Evolutionary conservation across 2,113 vertebrate genomes (phyloP), one percentile per base, ranked within the genome.

Genomic region (Laterallus jamaicensis): DNA sequence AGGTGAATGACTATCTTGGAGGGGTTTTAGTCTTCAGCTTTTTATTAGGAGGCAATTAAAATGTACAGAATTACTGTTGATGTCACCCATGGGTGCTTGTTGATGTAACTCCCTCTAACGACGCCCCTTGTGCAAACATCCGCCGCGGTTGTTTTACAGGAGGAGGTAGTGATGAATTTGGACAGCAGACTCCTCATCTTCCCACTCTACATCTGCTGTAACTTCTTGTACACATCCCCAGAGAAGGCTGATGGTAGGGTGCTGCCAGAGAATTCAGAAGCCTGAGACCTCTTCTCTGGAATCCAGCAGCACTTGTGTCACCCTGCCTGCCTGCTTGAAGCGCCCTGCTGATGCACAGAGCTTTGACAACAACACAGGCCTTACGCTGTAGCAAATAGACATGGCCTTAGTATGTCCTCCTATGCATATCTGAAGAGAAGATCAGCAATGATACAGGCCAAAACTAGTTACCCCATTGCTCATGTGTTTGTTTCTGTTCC

Each of bases 121-220:
- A 10, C 47, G 10, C n/a, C 8, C 0, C 63, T 66, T 17, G 2
- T 10, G 3, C 82, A 3, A 19, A 15, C 3, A 3, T 12, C 6
- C 22, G 2, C 6, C 39, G n/a, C 62, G 67, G 86, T 93, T 93
- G 58, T 90, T 84, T 80, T 88, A 5, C 90, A 99, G 99, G 99
- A 99, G 95, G 99, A 99, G 86, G 98, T 99, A 8, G 99, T 99
- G 79, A 99, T 99, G 99, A 99, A 99, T 89, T 96, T 99, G 98
- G 99, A 99, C 98, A 99, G 99, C 83, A 98, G 99, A 3, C 98
- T 99, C 91, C 97, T 99, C 69, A 97, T 98, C 40, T 99, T 99
- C 97, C 99, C 99, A 1, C 98, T 99, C 18, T 99, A 99, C 17
- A 98, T 99, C 96, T 99, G 99, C 98, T 99, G 99, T 96, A 99